Percentiles rank a stretch among this genome's conserved stretches.
These are phyloP conservation scores for Garra rufa DNA, from an alignment of 2,113 vertebrate genomes.

Conservation along the genomic window DNA sequence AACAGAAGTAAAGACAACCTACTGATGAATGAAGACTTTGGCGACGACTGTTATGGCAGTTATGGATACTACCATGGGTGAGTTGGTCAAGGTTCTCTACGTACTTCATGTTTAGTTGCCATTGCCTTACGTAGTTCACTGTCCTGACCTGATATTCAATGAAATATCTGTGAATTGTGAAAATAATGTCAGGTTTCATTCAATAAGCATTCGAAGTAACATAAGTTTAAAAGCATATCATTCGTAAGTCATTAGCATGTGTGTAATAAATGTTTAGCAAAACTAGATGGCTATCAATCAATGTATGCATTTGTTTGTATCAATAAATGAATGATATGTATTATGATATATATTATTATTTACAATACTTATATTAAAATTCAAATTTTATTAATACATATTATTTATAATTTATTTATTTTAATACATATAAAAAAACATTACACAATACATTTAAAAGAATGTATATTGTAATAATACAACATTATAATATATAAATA, in stretches of 20 bases:
- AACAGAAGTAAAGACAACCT: constrained; percentile 72
- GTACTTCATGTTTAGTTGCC: background rate
- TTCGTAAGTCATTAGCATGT: background rate
- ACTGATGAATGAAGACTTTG: constrained; percentile 68
- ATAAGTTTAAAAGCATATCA: background rate
- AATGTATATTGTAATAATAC: too few species aligned
- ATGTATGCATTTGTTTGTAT: background rate
- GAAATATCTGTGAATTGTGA: background rate
- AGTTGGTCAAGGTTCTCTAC: constrained; percentile 44
- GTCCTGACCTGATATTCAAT: background rate
- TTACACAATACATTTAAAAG: too few species aligned
- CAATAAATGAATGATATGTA: background rate
- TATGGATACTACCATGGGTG: constrained; percentile 71
- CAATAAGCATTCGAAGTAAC: background rate
- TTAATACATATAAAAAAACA: too few species aligned
- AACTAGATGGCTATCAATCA: background rate
- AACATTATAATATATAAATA: too few species aligned
- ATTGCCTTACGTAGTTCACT: background rate
- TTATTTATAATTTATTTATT: too few species aligned
- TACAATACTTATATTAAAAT: too few species aligned
- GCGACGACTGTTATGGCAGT: constrained; percentile 69
- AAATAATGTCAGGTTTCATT: background rate
- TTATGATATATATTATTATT: too few species aligned
- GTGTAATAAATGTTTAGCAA: background rate
- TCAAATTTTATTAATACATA: too few species aligned